Base-by-base conservation (phyloP, 2,888 invertebrate species). In the Conus canariensis region DNA sequence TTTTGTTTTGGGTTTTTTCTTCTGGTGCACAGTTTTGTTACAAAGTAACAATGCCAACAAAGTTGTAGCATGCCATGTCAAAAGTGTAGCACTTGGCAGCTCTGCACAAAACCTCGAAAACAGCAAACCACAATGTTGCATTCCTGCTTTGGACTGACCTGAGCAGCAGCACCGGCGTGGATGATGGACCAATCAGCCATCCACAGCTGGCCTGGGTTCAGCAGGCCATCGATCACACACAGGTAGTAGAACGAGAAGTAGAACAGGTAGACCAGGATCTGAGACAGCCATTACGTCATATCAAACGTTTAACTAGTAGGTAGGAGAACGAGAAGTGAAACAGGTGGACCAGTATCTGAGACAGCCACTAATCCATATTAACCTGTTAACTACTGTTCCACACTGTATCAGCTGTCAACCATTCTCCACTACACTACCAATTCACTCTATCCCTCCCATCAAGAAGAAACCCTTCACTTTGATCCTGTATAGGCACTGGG, bases 141-240 rank as follows among this genome's bases (percentile, higher is more conserved):
- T 64, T 10, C 12, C 16, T 64, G 16, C 22, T 19, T 16, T 16
- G 16, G 58, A 83, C 58, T 83, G 56, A 95, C 95, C 93, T 96
- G 95, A n/a, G 93, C 93, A 9, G 95, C 92, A 8, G 95, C 96
- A 22, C 95, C 96, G 22, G 95, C 96, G 91, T 95, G 95, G 25
- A 96, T 91, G 19, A 95, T 90, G 5, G 95, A 91, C 95, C 95
- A 95, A 91, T 96, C 95, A 25, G 93, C 92, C 91, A 96, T 94
- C 95, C 95, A 95, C 58, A 87, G 88, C 83, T 93, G 92, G 22
- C 93, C 94, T 9, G 94, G 94, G 80, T 92, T 92, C 45, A 95
- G 59, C 85, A 95, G 92, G 5, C 94, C 93, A 91, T 93, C 94
- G 6, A 95, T 93, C 45, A 94, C 94, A 91, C 92, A 93, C 45